phyloP scores from a whole-genome alignment of 2,113 vertebrate species.

The Uropsilus gracilis region DNA sequence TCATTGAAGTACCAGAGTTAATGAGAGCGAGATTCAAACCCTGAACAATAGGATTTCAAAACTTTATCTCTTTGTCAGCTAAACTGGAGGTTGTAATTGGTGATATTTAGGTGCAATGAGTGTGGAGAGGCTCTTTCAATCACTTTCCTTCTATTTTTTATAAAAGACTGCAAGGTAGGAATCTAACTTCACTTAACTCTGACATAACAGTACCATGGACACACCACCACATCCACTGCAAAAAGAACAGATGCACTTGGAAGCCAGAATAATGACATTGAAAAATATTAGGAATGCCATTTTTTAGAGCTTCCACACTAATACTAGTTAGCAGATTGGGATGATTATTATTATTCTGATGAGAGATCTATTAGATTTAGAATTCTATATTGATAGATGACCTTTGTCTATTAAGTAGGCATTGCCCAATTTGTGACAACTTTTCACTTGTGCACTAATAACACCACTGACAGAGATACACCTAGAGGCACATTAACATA shows the following conservation, averaged over 20 bases:
- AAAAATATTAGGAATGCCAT: not conserved
- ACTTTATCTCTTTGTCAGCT: not conserved
- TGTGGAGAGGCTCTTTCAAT: not conserved
- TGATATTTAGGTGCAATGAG: not conserved
- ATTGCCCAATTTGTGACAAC: not conserved
- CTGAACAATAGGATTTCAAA: not conserved
- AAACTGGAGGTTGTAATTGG: not conserved
- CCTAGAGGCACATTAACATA: not conserved
- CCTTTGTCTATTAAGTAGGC: not conserved
- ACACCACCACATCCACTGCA: not conserved
- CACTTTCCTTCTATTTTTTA: not conserved
- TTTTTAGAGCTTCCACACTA: not conserved
- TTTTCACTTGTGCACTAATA: not conserved
- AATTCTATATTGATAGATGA: not conserved
- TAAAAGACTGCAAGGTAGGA: not conserved
- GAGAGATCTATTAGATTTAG: not conserved
- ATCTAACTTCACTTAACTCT: not conserved
- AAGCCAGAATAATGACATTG: not conserved
- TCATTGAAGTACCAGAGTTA: not conserved
- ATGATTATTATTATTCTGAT: not conserved
- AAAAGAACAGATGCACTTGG: not conserved
- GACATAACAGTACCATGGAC: accelerated
- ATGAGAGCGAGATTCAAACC: not conserved
- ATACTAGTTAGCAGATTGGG: not conserved
- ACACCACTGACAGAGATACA: not conserved